Evolutionary conservation across 2,888 invertebrate genomes (phyloP), one percentile per base, ranked within the genome.

Genomic region (Pherbina coryleti): DNA sequence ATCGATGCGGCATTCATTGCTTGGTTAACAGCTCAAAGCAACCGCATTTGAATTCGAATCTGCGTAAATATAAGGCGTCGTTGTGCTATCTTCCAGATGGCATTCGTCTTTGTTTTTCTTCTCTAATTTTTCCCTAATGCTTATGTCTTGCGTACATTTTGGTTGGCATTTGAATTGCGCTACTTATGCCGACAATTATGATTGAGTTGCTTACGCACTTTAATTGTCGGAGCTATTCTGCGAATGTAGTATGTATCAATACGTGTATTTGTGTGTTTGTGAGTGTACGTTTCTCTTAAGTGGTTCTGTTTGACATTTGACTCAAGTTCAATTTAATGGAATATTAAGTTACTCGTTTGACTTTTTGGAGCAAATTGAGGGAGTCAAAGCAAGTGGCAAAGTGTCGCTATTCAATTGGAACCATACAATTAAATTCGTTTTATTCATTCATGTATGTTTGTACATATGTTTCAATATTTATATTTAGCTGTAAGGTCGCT

Each of bases 31-130:
- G 25, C 60, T 25, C 60, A 60, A 60, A 60, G 22, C 25, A 60
- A 60, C 11, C 60, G 60, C 60, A 60, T 22, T 22, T 55, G 8
- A 7, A 19, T 55, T 22, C 19, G 19, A 55, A n/a, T 22, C 51
- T 19, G 37, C 37, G 49, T 28, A 34, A 1, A 31, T 37, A 37
- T 37, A 9, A 64, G 60, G 85, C 81, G 87, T 82, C 81, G 85
- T n/a, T 82, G 83, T 85, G 87, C 86, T 82, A 85, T 84, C 78
- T 80, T 81, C 85, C 87, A 87, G 83, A 85, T 87, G 86, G 81
- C 84, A 77, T 55, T 76, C 22, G 9, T 55, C 34, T 49, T 37
- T 62, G 31, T 22, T 11, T 37, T 22, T n/a, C n/a, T n/a, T n/a
- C n/a, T n/a, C n/a, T n/a, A n/a, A n/a, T n/a, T n/a, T 67, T n/a